Percentiles rank a stretch among this genome's conserved stretches.
These are phyloP conservation scores for Physella acuta DNA, from an alignment of 1,140 invertebrate species.

Conservation along the genomic window DNA sequence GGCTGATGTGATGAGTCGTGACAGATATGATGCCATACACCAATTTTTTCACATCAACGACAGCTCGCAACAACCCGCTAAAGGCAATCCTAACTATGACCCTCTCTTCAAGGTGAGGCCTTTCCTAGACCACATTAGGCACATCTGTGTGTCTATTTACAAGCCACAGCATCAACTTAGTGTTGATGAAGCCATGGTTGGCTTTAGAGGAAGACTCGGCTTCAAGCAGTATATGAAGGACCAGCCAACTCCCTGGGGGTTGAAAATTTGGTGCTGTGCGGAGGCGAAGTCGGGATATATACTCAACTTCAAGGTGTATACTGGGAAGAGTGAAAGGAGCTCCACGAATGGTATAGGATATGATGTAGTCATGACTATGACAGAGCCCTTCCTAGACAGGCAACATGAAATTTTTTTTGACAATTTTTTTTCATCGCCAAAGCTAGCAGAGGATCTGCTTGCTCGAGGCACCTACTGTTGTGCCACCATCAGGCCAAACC, in stretches of 20 bases:
- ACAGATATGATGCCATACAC: constrained; percentile 30
- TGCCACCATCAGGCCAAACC: constrained; percentile 7
- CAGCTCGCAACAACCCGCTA: constrained; percentile 7
- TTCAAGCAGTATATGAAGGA: constrained; percentile 58
- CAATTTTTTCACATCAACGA: constrained; percentile 35
- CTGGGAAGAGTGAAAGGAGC: not conserved
- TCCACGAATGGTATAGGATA: not conserved
- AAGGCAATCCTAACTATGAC: constrained; percentile 27
- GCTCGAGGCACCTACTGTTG: constrained; percentile 8
- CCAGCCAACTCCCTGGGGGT: constrained; percentile 60
- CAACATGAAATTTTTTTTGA: constrained; percentile 19
- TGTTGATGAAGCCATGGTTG: constrained; percentile 60
- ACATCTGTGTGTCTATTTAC: constrained; percentile 28
- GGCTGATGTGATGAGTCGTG: constrained; percentile 25
- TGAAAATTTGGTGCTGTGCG: constrained; percentile 52
- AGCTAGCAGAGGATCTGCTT: constrained; percentile 17
- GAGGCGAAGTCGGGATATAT: constrained; percentile 28
- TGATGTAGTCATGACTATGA: constrained; percentile 9
- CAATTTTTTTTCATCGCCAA: constrained; percentile 23
- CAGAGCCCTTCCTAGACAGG: not conserved
- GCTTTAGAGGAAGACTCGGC: constrained; percentile 56
- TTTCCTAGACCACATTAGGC: constrained; percentile 24
- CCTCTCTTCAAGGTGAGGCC: constrained; percentile 34
- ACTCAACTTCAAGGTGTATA: constrained; percentile 12
- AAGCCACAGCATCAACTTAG: constrained; percentile 23